These are phyloP conservation scores for Chaetodon trifasciatus DNA, from an alignment of 2,797 vertebrate species.

Conservation along the genomic window DNA sequence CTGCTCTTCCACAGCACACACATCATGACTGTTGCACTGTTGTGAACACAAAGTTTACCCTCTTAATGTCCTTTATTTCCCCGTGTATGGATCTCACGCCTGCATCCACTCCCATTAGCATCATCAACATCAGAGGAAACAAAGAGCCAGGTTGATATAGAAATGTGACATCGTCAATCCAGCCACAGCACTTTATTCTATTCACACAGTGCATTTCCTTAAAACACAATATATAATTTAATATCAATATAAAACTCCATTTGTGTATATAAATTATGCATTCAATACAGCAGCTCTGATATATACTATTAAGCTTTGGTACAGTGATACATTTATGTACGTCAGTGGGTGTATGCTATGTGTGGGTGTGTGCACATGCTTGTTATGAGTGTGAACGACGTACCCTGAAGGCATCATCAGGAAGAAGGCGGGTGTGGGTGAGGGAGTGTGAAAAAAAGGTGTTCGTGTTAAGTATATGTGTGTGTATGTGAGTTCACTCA, in stretches of 20 bases:
- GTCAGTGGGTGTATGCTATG: slow-evolving; percentile 34
- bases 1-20: background rate
- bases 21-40: slow-evolving; percentile 7
- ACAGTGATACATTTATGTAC: slow-evolving; percentile 84
- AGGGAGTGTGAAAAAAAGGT: slow-evolving; percentile 31
- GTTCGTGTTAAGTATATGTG: slow-evolving; percentile 44
- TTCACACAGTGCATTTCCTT: slow-evolving; percentile 93
- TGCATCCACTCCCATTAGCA: slow-evolving; percentile 18
- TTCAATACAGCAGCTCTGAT: slow-evolving; percentile 90
- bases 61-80: slow-evolving; percentile 25
- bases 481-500: slow-evolving; percentile 44
- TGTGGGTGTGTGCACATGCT: slow-evolving; percentile 46
- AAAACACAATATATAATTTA: slow-evolving; percentile 91
- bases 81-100: background rate
- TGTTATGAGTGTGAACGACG: slow-evolving; percentile 24
- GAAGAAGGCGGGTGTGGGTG: slow-evolving; percentile 40
- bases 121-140: slow-evolving; percentile 35
- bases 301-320: slow-evolving; percentile 92
- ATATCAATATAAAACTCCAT: slow-evolving; percentile 93
- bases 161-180: slow-evolving; percentile 91
- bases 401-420: slow-evolving; percentile 46
- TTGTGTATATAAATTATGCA: slow-evolving; percentile 95
- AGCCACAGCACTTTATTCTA: slow-evolving; percentile 93
- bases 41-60: background rate
- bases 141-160: slow-evolving; percentile 75